Percentiles rank a stretch among this genome's conserved stretches.
These are phyloP conservation scores for Stenchaetothrips biformis DNA, from an alignment of 2,888 invertebrate genomes.

Conservation along the genomic window DNA sequence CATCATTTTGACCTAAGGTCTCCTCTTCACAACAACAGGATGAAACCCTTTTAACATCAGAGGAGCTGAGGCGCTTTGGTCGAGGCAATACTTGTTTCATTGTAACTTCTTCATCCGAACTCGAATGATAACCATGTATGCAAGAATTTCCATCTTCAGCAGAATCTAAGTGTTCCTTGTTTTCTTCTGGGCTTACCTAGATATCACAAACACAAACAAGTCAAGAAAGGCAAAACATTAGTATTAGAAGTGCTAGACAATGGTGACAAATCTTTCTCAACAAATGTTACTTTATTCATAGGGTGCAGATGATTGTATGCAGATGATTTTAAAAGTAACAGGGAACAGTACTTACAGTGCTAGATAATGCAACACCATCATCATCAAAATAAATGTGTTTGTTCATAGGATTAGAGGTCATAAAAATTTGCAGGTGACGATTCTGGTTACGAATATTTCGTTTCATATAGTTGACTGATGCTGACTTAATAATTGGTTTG, in stretches of 20 bases:
- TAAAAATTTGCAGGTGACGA: constrained; percentile 48
- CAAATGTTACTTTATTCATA: too few species aligned
- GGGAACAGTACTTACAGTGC: neutral
- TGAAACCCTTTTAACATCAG: neutral
- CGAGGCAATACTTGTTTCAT: constrained; percentile 1
- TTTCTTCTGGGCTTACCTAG: neutral
- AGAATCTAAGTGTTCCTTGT: neutral
- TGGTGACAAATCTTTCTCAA: too few species aligned
- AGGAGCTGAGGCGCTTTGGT: neutral
- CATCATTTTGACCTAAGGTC: too few species aligned
- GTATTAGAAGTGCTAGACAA: neutral
- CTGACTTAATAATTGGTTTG: constrained; percentile 46
- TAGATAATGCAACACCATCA: constrained; percentile 53
- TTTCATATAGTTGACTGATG: constrained; percentile 61
- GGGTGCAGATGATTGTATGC: neutral
- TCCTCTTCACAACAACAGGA: neutral
- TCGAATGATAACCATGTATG: constrained; percentile 29
- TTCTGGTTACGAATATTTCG: constrained; percentile 56
- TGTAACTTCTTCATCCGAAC: constrained; percentile 31
- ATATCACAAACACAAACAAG: neutral
- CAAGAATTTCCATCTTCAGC: constrained; percentile 24
- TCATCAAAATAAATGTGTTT: constrained; percentile 64
- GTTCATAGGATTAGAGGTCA: constrained; percentile 50
- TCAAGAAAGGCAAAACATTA: neutral
- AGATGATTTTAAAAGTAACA: neutral